A percentile compares a stretch with the other conserved stretches of the same genome.
These are phyloP conservation scores for Paelopatides confundens DNA, from an alignment of 53 echinoderm and acorn worm species.

Conservation along the genomic window DNA sequence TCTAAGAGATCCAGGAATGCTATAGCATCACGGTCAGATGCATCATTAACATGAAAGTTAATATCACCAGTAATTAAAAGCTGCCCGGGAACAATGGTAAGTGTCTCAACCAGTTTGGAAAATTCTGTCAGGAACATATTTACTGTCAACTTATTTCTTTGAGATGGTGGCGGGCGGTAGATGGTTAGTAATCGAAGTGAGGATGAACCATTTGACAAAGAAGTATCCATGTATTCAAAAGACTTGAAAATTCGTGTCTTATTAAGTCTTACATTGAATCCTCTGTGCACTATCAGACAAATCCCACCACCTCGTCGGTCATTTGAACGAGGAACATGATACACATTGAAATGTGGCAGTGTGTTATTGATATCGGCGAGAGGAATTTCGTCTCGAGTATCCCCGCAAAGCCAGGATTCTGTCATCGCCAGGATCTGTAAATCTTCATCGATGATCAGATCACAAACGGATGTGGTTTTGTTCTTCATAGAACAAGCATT, in stretches of 20 bases:
- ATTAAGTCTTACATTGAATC: background rate
- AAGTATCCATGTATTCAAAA: conserved; percentile 10
- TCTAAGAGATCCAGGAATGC: background rate
- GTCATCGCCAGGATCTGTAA: conserved; percentile 5
- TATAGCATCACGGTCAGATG: background rate
- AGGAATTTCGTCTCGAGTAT: background rate
- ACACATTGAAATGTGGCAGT: conserved; percentile 16
- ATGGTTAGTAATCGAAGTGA: background rate
- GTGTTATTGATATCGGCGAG: conserved; percentile 20
- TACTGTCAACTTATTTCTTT: background rate
- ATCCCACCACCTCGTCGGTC: conserved; percentile 7
- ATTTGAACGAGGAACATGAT: conserved; percentile 6
- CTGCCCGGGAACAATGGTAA: background rate
- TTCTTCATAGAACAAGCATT: conserved; percentile 5
- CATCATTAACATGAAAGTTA: background rate
- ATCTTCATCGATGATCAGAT: conserved; percentile 7
- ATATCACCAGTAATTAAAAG: background rate
- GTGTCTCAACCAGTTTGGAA: background rate
- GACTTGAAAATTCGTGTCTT: conserved; percentile 16
- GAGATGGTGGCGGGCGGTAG: conserved; percentile 11
- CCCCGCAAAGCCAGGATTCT: conserved; percentile 43
- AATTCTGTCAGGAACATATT: background rate
- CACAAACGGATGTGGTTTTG: conserved; percentile 12
- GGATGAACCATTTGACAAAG: background rate
- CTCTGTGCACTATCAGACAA: background rate